Evolutionary conservation across 2,888 invertebrate species (phyloP).

Genomic region (Plutella xylostella): DNA sequence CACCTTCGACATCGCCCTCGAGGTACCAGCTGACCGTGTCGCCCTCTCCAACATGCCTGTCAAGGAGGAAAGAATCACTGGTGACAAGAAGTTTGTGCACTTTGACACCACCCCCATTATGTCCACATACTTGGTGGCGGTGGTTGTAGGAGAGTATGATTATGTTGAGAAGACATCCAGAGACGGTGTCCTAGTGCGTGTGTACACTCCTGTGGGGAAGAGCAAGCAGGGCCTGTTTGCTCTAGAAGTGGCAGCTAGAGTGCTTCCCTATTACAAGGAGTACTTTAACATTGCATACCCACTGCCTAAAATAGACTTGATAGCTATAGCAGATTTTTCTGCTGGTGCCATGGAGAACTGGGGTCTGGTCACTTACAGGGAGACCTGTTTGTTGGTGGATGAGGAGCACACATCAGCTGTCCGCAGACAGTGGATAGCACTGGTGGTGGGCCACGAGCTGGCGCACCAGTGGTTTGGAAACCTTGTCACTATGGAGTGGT

Average conservation of each 20-base stretch:
- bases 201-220: slow-evolving; percentile 91
- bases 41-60: slow-evolving; percentile 95
- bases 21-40: slow-evolving; percentile 83
- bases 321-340: slow-evolving; percentile 95
- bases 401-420: slow-evolving; percentile 89
- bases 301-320: slow-evolving; percentile 94
- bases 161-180: slow-evolving; percentile 86
- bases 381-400: slow-evolving; percentile 91
- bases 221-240: slow-evolving; percentile 94
- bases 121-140: slow-evolving; percentile 96
- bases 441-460: slow-evolving; percentile 92
- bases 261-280: slow-evolving; percentile 92
- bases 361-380: slow-evolving; percentile 94
- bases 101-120: slow-evolving; percentile 92
- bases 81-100: slow-evolving; percentile 69
- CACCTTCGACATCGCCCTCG: slow-evolving; percentile 89
- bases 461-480: slow-evolving; percentile 99
- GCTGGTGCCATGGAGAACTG: slow-evolving; percentile 99
- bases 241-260: slow-evolving; percentile 90
- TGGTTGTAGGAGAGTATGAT: slow-evolving; percentile 95
- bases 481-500: slow-evolving; percentile 98
- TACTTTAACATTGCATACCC: slow-evolving; percentile 97
- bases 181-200: slow-evolving; percentile 85
- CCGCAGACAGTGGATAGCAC: slow-evolving; percentile 86
- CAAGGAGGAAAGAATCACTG: slow-evolving; percentile 50